Conservation (phyloP, 2,797 vertebrate species). For the Thaleichthys pacificus region DNA sequence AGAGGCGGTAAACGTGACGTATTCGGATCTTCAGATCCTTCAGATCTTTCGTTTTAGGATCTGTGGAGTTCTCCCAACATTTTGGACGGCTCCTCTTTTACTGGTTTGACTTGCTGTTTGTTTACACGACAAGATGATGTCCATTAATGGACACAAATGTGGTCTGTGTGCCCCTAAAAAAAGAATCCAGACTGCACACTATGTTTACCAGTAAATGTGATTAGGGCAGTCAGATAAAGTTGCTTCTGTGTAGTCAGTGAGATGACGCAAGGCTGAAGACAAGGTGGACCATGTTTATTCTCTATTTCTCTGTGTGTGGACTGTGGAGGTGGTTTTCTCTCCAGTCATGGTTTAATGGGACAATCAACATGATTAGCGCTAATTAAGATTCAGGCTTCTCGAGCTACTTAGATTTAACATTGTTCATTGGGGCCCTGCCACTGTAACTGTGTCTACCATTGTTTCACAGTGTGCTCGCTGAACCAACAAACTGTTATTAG, state of each 20-base stretch:
- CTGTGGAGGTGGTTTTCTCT: slow-evolving; percentile 46
- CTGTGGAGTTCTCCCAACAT: too few relatives aligned
- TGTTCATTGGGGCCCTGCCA: slow-evolving; percentile 52
- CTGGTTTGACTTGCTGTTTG: too few relatives aligned
- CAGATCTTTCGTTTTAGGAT: too few relatives aligned
- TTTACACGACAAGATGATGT: too few relatives aligned
- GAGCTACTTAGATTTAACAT: slow-evolving; percentile 73
- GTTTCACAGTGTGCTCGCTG: slow-evolving; percentile 51
- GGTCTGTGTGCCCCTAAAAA: too few relatives aligned
- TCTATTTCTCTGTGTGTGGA: slow-evolving; percentile 35
- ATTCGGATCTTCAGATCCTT: too few relatives aligned
- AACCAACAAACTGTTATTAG: slow-evolving; percentile 67
- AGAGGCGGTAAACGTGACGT: too few relatives aligned
- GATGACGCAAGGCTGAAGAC: slow-evolving; percentile 58
- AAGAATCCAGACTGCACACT: too few relatives aligned
- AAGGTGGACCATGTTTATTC: slow-evolving; percentile 60
- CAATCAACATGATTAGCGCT: slow-evolving; percentile 53
- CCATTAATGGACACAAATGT: too few relatives aligned
- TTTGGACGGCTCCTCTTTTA: too few relatives aligned
- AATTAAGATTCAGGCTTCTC: slow-evolving; percentile 70
- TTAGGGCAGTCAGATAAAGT: slow-evolving; percentile 17
- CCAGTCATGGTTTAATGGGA: slow-evolving; percentile 57
- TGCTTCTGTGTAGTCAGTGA: slow-evolving; percentile 38
- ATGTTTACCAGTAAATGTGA: slow-evolving; percentile 26
- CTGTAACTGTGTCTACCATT: slow-evolving; percentile 29